phyloP scores from a whole-genome alignment of 2,797 vertebrate genomes.

The Phrynocephalus forsythii region DNA sequence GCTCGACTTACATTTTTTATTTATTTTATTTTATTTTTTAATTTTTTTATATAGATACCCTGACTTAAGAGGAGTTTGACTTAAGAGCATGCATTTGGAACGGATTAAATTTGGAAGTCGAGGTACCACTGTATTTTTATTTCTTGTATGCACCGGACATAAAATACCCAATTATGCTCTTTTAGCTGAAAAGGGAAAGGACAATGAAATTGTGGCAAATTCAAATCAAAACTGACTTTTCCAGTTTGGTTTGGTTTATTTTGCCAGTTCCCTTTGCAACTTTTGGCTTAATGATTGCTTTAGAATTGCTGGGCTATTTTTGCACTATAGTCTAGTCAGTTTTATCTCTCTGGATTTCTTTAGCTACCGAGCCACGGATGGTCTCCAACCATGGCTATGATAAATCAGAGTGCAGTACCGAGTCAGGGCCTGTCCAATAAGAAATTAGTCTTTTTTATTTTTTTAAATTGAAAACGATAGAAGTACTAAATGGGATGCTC shows the following conservation, averaged over 20 bases:
- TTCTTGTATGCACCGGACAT: neutral
- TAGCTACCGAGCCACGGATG: constrained; percentile 4
- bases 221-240: constrained; percentile 31
- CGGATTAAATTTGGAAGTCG: too few relatives aligned
- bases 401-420: constrained; percentile 49
- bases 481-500: constrained; percentile 67
- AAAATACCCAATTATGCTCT: constrained; percentile 27
- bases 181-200: neutral
- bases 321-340: constrained; percentile 48
- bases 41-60: constrained; percentile 26
- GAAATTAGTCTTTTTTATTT: constrained; percentile 65
- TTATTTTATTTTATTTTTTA: neutral
- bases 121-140: constrained; percentile 32
- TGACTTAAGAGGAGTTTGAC: too few relatives aligned
- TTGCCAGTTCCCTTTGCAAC: neutral
- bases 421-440: constrained; percentile 57
- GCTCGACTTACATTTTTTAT: too few relatives aligned
- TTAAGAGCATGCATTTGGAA: too few relatives aligned
- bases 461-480: constrained; percentile 67
- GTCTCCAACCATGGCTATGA: constrained; percentile 52
- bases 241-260: neutral
- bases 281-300: constrained; percentile 47
- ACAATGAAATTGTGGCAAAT: neutral
- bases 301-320: neutral
- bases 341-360: constrained; percentile 56